These are phyloP conservation scores for Polietes domitor DNA, from an alignment of 2,888 invertebrate genomes.

Conservation along the genomic window DNA sequence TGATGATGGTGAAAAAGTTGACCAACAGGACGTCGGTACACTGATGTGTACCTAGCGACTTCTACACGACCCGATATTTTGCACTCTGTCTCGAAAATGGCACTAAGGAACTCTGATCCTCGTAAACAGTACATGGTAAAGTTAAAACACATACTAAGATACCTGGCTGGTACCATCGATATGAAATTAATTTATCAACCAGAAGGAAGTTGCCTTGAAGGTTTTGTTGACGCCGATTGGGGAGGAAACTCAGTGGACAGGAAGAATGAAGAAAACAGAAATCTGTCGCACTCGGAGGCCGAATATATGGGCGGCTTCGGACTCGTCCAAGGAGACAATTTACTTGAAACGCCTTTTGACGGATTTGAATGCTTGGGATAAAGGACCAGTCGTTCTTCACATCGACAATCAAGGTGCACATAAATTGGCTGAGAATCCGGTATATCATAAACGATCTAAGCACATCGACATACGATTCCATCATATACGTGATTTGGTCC, in stretches of 20 bases:
- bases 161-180: slow-evolving; percentile 12
- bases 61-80: not conserved
- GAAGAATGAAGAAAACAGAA: too few species aligned
- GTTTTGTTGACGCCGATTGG: slow-evolving; percentile 9
- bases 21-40: not conserved
- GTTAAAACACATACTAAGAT: slow-evolving; percentile 25
- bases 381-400: not conserved
- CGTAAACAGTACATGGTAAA: too few species aligned
- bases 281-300: too few species aligned
- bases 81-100: not conserved
- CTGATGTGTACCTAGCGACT: not conserved
- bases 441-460: not conserved
- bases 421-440: slow-evolving; percentile 17
- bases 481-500: too few species aligned
- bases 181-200: slow-evolving; percentile 14
- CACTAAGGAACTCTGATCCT: slow-evolving; percentile 2
- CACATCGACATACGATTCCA: too few species aligned
- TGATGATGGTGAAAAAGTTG: too few species aligned
- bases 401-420: slow-evolving; percentile 12
- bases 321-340: too few species aligned
- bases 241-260: not conserved
- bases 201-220: not conserved
- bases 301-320: too few species aligned
- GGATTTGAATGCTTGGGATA: not conserved
- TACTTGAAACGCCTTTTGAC: too few species aligned